A percentile compares a stretch with the other conserved stretches of the same genome.
These are phyloP conservation scores for Mycteria americana DNA, from an alignment of 2,797 vertebrate genomes.

Conservation along the genomic window DNA sequence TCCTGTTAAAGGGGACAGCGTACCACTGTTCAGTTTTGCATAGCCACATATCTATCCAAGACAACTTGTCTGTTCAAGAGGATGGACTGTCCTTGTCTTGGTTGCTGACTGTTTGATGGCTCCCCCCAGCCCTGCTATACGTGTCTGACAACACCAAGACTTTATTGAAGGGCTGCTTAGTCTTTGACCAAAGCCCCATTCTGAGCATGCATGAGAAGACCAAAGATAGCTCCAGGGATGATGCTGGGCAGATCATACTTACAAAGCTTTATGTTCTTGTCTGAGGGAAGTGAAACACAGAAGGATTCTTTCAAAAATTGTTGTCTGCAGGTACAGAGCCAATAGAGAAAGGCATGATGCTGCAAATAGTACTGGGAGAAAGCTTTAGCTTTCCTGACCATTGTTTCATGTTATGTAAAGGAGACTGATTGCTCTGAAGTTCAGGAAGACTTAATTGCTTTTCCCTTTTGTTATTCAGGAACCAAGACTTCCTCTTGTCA, in stretches of 20 bases:
- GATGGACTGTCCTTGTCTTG: background rate
- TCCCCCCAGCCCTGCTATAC: background rate
- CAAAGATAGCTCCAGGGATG: background rate
- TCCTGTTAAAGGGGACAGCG: background rate
- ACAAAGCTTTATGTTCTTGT: background rate
- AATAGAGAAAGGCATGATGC: background rate
- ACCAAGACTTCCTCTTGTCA: background rate
- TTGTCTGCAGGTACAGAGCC: background rate
- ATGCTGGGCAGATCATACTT: background rate
- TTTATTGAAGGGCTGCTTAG: background rate
- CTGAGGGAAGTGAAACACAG: background rate
- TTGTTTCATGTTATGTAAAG: background rate
- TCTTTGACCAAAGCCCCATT: background rate
- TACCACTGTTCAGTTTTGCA: background rate
- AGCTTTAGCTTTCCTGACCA: background rate
- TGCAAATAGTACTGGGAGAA: background rate
- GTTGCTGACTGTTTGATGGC: background rate
- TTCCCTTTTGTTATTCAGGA: background rate
- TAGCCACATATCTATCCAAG: background rate
- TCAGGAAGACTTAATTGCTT: background rate
- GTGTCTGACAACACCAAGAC: background rate
- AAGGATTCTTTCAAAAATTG: background rate
- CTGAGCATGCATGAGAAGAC: background rate
- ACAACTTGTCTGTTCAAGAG: background rate
- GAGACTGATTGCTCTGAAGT: background rate